Evolutionary conservation across 2,113 vertebrate species (phyloP), one percentile per base, ranked within the genome.

Genomic region (Pseudorasbora parva): DNA sequence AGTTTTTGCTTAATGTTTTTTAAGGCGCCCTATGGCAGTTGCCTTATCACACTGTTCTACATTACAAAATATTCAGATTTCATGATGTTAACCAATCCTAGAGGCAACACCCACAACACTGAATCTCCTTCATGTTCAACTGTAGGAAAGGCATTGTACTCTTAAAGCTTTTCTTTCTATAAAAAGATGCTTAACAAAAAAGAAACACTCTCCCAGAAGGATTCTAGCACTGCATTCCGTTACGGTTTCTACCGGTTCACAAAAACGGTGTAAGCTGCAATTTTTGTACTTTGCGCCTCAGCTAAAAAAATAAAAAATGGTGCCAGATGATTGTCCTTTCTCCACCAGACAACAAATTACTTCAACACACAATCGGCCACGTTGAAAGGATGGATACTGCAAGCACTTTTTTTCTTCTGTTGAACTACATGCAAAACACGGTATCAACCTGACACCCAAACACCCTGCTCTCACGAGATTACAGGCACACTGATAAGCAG

Each of bases 231-330:
- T 68, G 64, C 45, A 30, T 6, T 66, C 3, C 8, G 5, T 45
- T 71, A 37, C 33, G 19, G 21, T 71, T 72, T 45, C 45, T 72
- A 25, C 41, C 21, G 23, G 41, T 47, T 72, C 41, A 25, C 37
- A 74, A 74, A 74, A 74, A 74, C 23, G 15, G 15, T 30, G n/a
- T n/a, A 23, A 72, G 41, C 69, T 72, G 72, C 47, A 74, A 30
- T 51, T 74, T 74, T 51, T 51, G 8, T 51, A 74, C 23, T 25
- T 27, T 51, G 7, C 14, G 2, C 27, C 72, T 74, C 14, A 5
- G 11, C 71, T 74, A 7, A 74, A 74, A 74, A 37, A 37, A 37
- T n/a, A 49, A 73, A 37, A 37, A 37, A 47, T 14, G 15, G 45
- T 74, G 45, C 23, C 23, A 74, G 45, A 9, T 74, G 71, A 49